Base-by-base conservation (phyloP, 2,888 invertebrate genomes). In the Drosophila tanythrix region DNA sequence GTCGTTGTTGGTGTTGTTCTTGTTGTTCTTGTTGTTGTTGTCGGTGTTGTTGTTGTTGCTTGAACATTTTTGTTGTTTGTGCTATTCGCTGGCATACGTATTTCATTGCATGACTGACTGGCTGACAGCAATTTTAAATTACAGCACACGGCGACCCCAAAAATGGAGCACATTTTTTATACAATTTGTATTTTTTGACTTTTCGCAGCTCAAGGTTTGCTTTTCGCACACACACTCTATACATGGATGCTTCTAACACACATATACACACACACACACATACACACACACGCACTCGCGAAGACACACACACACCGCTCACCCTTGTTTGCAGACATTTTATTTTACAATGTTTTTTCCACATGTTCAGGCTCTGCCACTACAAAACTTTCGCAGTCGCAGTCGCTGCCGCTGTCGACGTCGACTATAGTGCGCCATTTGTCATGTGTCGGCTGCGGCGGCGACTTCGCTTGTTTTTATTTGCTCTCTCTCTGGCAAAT, bases 131-230 rank as follows among this genome's bases (percentile, higher is more conserved):
- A 85, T 82, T 86, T 86, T 74, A 84, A 82, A 85, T 84, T 77
- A 80, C 81, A 76, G 48, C 65, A 64, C 76, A 64, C 73, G 82
- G 73, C 72, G 82, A 78, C 79, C 57, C 57, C n/a, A 18, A 84
- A 85, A 85, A 89, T 88, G 85, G 85, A 85, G 88, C 85, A 84
- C 75, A 78, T 77, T 78, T 74, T 82, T 71, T 70, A 67, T 71
- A 52, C 58, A 58, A 36, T 62, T 38, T 69, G 38, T 67, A 38
- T 56, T 74, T 63, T 81, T 68, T 60, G 73, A 71, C 63, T 79
- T 83, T 87, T 86, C 76, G 70, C 81, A 76, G 82, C 88, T 89
- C 89, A 85, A 89, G 89, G 89, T 89, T 85, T 83, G 69, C 74
- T 31, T 63, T 64, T 66, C 40, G 65, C 59, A 61, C 35, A 52